A percentile compares a stretch with the other conserved stretches of the same genome.
phyloP scores from a whole-genome alignment of 2,888 invertebrate genomes.

The Caenorhabditis uteleia region DNA sequence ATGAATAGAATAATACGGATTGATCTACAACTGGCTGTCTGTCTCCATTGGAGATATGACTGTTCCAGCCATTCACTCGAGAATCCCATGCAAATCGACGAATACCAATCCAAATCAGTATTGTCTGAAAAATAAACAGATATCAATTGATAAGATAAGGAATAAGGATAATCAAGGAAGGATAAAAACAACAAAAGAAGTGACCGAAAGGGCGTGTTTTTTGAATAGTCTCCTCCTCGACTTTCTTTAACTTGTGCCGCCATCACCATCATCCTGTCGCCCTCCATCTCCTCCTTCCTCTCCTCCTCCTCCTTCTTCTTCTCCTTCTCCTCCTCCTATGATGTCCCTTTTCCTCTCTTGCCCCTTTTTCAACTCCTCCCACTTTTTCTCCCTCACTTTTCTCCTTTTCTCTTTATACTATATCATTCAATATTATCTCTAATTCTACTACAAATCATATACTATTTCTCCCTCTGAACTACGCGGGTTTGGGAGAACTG shows the following conservation, averaged over 20 bases:
- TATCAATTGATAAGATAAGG: too few relatives aligned
- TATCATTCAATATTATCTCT: background rate
- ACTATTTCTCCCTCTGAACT: constrained; percentile 9
- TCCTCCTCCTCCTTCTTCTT: background rate
- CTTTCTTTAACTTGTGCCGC: too few relatives aligned
- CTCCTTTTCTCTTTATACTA: constrained; percentile 20
- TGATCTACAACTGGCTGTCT: constrained; percentile 23
- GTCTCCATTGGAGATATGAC: constrained; percentile 33
- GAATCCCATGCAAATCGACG: constrained; percentile 26
- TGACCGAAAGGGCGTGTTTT: too few relatives aligned
- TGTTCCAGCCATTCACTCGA: constrained; percentile 42
- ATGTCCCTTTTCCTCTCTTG: background rate
- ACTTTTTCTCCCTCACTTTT: constrained; percentile 2
- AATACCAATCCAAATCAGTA: too few relatives aligned
- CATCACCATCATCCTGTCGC: too few relatives aligned
- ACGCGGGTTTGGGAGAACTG: too few relatives aligned
- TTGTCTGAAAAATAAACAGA: too few relatives aligned
- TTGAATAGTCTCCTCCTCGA: too few relatives aligned
- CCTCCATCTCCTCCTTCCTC: constrained; percentile 3
- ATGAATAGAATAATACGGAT: constrained; percentile 27
- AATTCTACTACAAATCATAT: constrained; percentile 9
- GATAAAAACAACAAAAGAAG: too few relatives aligned
- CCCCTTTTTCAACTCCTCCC: background rate
- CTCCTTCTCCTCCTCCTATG: constrained; percentile 1
- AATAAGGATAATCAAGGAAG: too few relatives aligned